Base-by-base conservation (phyloP, 2,888 invertebrate species). In the Aporophyla lueneburgensis region DNA sequence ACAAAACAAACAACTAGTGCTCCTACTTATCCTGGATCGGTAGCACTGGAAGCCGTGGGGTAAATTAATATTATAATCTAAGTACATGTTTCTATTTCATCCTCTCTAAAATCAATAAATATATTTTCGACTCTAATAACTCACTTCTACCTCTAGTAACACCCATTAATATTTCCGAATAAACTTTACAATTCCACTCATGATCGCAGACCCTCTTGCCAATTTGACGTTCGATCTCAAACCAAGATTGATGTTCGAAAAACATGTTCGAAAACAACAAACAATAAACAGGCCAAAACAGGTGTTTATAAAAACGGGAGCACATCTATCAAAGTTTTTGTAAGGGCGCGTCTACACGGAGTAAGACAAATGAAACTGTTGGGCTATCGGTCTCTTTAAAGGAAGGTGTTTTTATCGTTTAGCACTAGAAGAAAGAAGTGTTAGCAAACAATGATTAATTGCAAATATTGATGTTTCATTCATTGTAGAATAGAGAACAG, bases 291-390 rank as follows among this genome's bases (percentile, higher is more conserved):
- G 76, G 80, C 88, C 79, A 87, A 91, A 93, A 92, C 94, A 95
- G 93, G 94, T 94, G 94, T 93, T 91, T 88, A 89, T 90, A 91
- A 90, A 86, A 89, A 89, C 88, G 74, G 62, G 83, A 77, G 68
- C 85, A 82, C 92, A 94, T 95, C 94, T 92, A 94, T 95, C 94
- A 95, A 90, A 86, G 91, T 94, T 94, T 94, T 95, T 94, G 90
- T 90, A 59, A 65, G 74, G 76, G 76, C 82, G 71, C 83, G 87
- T 88, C 90, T 86, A 80, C 81, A 82, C 51, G 40, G 89, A 90
- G 85, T 85, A 93, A 94, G 94, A 95, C 92, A 93, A 95, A 95
- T 95, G 94, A 88, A 91, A 87, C 85, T 89, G 85, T 79, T 82
- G 81, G 72, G 78, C 86, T 86, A 89, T 90, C 86, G 88, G 88